Percentiles rank a stretch among this genome's conserved stretches.
Evolutionary conservation across 2,888 invertebrate species (phyloP).

Genomic region (Epicampocera succincta): DNA sequence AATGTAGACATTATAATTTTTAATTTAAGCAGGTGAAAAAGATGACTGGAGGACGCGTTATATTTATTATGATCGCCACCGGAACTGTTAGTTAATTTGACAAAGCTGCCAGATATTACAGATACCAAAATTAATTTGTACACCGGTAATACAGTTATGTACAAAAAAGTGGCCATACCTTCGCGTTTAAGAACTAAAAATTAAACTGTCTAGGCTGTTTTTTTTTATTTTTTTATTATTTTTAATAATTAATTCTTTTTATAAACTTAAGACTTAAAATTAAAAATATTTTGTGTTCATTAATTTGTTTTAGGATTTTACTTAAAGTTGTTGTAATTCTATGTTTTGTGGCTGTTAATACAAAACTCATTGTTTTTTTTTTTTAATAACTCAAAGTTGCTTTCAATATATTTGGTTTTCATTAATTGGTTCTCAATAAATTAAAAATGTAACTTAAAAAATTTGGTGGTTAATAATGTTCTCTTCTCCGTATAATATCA

Average conservation of each 20-base stretch:
- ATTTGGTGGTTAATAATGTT: slow-evolving; percentile 56
- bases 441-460: slow-evolving; percentile 69
- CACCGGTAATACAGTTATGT: too few species aligned
- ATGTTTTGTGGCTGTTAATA: slow-evolving; percentile 71
- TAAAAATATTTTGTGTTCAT: slow-evolving; percentile 81
- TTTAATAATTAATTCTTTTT: slow-evolving; percentile 80
- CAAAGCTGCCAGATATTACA: too few species aligned
- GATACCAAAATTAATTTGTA: too few species aligned
- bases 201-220: neutral
- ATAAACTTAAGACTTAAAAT: slow-evolving; percentile 82
- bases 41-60: too few species aligned
- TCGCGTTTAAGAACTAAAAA: too few species aligned
- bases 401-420: slow-evolving; percentile 38
- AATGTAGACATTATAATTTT: too few species aligned
- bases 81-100: too few species aligned
- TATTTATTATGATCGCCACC: too few species aligned
- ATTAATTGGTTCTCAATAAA: slow-evolving; percentile 57
- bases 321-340: slow-evolving; percentile 72
- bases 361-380: slow-evolving; percentile 69
- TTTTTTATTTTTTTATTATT: slow-evolving; percentile 72
- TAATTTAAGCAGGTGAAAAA: too few species aligned
- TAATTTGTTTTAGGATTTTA: slow-evolving; percentile 72
- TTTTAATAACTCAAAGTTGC: slow-evolving; percentile 64
- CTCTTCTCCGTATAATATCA: slow-evolving; percentile 31
- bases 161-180: too few species aligned